Percentiles rank a stretch among this genome's conserved stretches.
Evolutionary conservation across 2,888 invertebrate species (phyloP).

Genomic region (Caradrina clavipalpis): DNA sequence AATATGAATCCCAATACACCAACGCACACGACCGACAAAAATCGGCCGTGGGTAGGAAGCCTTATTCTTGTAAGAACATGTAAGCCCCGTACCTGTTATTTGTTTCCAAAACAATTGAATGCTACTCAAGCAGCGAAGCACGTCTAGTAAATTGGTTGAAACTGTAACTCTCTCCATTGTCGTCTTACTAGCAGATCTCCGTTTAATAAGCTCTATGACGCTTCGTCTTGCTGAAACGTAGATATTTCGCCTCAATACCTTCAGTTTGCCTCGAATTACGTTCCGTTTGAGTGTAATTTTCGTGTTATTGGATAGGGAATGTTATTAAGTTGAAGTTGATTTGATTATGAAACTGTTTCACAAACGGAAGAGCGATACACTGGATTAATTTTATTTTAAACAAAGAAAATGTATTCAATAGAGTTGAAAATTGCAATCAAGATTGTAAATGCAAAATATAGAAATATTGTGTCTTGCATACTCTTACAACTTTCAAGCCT

Average conservation of each 20-base stretch:
- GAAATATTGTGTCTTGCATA: no score
- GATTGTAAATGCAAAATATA: no score
- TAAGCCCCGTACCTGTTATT: conserved; percentile 15
- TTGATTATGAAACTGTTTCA: conserved; percentile 35
- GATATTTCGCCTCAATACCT: conserved; percentile 55
- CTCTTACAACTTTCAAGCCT: no score
- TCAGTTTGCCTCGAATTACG: conserved; percentile 56
- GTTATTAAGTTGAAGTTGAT: conserved; percentile 49
- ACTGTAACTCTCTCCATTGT: conserved; percentile 57
- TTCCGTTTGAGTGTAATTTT: conserved; percentile 58
- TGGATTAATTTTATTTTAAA: no score
- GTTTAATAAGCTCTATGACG: conserved; percentile 62
- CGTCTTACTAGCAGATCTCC: conserved; percentile 53
- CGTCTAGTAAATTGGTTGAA: conserved; percentile 56
- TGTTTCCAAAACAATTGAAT: conserved; percentile 47
- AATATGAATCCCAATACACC: no score
- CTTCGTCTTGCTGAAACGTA: conserved; percentile 47
- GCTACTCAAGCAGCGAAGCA: conserved; percentile 3
- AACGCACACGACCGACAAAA: no score
- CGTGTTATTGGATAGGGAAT: conserved; percentile 59
- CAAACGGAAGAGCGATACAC: no score
- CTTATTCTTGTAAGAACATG: no score
- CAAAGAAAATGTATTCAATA: no score
- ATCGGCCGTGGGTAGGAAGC: no score
- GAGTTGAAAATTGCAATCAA: no score